Base-by-base conservation (phyloP, 2,113 vertebrate genomes). In the Rhabdornis inornatus region DNA sequence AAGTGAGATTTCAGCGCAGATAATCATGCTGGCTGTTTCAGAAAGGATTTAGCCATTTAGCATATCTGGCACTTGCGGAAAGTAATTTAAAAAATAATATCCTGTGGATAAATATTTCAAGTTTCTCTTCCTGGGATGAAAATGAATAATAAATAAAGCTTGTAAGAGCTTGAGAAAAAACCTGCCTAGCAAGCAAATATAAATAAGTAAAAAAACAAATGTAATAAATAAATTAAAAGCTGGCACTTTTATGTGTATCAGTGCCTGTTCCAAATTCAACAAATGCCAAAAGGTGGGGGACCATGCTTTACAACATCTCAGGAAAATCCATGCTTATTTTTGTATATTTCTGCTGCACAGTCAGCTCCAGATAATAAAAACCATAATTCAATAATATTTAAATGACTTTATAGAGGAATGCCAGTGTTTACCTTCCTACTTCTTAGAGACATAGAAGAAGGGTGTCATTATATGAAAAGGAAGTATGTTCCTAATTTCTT, bases 31-130 rank as follows among this genome's bases (percentile, higher is more conserved):
- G 57, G 45, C 28, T 83, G 14, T 93, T 95, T 83, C n/a, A 57
- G 63, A 92, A 77, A 63, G 37, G n/a, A 92, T 87, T 92, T 94
- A 90, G 50, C 27, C 70, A 64, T 97, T 97, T 97, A 97, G 47
- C 56, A 89, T 93, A 92, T 80, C 71, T 86, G 87, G 72, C 60
- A 74, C 78, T 93, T 45, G 27, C 9, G 37, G 66, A 94, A 94
- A 95, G 72, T 55, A 83, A 91, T 96, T 91, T 47, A 60, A 95
- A 97, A 94, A 97, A 97, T 80, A 95, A 95, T 92, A 95, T 85
- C 59, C 72, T 75, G 5, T 96, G 71, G 95, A 97, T 97, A 97
- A 98, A 96, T 97, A 95, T 97, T 97, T 97, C 83, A 96, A 84
- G 20, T 89, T 96, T 95, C 60, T 94, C 78, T 97, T 95, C 66